Base-by-base conservation (phyloP, 2,113 vertebrate genomes). In the Sinocyclocheilus maitianheensis region DNA sequence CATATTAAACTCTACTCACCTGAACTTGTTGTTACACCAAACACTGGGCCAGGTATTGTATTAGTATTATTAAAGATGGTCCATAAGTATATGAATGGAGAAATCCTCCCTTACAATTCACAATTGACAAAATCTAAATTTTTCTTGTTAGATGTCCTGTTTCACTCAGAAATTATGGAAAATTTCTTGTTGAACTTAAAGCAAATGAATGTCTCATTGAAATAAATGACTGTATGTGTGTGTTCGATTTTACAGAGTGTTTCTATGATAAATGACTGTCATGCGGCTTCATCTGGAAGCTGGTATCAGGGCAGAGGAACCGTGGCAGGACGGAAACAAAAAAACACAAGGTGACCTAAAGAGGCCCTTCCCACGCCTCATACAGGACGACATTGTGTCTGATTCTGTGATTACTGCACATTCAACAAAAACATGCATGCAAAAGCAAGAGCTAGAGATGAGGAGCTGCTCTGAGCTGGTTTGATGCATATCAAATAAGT, bases 281-380 rank as follows among this genome's bases (percentile, higher is more conserved):
- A 78, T 80, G 83, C 14, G 13, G 51, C 83, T 87, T 90, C 90
- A 91, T 90, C 89, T 92, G 91, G 88, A 89, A 90, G 88, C 88
- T 75, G 84, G 84, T 77, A 88, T 86, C 74, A 83, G 89, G 84
- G 83, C 67, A 88, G 71, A 88, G 78, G 67, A 87, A 79, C 71
- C 43, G 84, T 71, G 40, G 75, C 62, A 80, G 51, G 13, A 53
- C 65, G 82, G 34, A 48, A 76, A 75, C 37, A 72, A 46, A 79
- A 84, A 77, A 53, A 48, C 81, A 81, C 76, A 62, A 69, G 74
- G 79, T 87, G 87, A 91, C 88, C 90, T 83, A 75, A 63, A 84
- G 81, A 84, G 74, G 83, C 85, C 74, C 77, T 80, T 87, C 82
- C 78, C 81, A 85, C 72, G 51, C 87, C 71, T 87, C 84, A 10